phyloP scores from a whole-genome alignment of 2,797 vertebrate genomes.

The Fringilla coelebs region DNA sequence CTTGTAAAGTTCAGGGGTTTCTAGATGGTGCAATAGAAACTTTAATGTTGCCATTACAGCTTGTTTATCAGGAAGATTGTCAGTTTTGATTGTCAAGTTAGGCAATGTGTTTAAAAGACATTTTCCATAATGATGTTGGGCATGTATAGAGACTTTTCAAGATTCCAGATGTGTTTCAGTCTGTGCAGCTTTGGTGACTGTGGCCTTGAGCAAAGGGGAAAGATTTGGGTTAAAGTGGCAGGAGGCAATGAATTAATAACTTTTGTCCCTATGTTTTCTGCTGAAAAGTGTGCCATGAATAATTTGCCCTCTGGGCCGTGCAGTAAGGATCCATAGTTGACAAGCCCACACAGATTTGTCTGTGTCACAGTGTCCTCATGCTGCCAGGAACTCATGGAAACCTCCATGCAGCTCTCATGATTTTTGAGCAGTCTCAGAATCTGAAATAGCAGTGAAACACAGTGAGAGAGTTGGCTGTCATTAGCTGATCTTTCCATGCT shows the following conservation, averaged over 20 bases:
- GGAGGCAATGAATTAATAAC: neutral
- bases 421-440: neutral
- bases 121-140: neutral
- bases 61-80: neutral
- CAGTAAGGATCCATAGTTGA: neutral
- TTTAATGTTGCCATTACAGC: neutral
- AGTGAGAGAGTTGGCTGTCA: neutral
- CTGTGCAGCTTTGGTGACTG: neutral
- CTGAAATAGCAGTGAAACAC: neutral
- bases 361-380: neutral
- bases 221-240: neutral
- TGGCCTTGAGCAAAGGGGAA: neutral
- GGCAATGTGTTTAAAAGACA: neutral
- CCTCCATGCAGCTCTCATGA: neutral
- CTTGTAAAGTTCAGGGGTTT: neutral
- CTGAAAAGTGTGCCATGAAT: neutral
- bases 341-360: neutral
- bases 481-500: neutral
- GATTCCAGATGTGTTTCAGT: neutral
- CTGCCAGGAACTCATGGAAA: neutral
- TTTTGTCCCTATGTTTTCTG: fast-evolving
- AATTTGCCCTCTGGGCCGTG: neutral
- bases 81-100: neutral
- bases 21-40: neutral
- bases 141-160: neutral